These are phyloP conservation scores for Caiman crocodilus DNA, from an alignment of 2,797 vertebrate species.

Conservation along the genomic window DNA sequence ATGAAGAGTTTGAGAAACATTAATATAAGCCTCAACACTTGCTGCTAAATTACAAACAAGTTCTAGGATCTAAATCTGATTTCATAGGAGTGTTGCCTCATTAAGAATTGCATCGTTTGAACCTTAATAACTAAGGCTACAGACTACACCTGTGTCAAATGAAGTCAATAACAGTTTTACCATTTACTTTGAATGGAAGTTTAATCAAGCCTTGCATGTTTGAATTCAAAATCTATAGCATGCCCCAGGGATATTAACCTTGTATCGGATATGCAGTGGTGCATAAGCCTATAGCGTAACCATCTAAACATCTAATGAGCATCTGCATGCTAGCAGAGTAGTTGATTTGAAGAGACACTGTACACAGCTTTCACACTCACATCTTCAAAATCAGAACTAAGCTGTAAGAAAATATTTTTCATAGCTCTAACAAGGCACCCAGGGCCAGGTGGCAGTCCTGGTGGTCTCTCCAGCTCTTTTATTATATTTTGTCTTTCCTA, in stretches of 20 bases:
- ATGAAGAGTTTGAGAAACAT: neutral
- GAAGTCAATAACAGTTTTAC: neutral
- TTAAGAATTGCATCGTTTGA: neutral
- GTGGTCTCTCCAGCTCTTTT: constrained; percentile 51
- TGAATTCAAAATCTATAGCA: neutral
- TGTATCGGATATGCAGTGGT: neutral
- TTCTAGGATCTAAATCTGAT: neutral
- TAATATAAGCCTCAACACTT: neutral
- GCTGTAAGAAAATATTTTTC: neutral
- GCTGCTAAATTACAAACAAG: neutral
- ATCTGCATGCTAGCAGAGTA: neutral
- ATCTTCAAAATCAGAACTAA: neutral
- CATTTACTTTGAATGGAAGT: neutral
- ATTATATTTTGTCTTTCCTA: constrained; percentile 50
- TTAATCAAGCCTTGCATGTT: neutral
- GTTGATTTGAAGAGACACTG: neutral
- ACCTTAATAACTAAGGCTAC: neutral
- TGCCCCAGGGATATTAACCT: neutral
- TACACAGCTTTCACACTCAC: neutral
- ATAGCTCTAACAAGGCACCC: neutral
- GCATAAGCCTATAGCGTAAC: neutral
- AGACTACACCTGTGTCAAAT: neutral
- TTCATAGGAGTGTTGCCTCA: neutral
- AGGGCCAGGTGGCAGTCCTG: neutral
- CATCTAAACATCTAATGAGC: accelerated